Evolutionary conservation across 2,797 vertebrate genomes (phyloP).

Genomic region (Gobio occitaniae): DNA sequence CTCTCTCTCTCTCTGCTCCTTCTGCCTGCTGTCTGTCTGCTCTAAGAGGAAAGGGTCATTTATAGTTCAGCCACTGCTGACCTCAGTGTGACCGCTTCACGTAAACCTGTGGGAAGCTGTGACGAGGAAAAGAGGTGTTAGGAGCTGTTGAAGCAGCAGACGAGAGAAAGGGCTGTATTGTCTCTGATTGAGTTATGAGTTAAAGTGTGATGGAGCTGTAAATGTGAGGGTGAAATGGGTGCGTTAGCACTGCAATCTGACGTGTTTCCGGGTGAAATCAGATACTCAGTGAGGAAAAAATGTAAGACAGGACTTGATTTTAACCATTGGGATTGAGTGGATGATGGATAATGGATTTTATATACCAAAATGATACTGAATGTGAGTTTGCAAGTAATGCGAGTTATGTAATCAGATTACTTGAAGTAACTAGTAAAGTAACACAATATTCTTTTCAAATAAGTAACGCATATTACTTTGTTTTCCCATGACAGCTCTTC

Average conservation of each 20-base stretch:
- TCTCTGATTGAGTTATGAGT: conserved; percentile 88
- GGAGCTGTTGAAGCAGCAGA: conserved; percentile 75
- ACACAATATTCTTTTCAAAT: too few relatives aligned
- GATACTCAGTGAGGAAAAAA: background rate
- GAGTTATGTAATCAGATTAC: background rate
- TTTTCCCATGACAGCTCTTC: too few relatives aligned
- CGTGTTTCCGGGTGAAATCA: conserved; percentile 70
- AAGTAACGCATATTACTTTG: too few relatives aligned
- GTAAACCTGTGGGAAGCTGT: conserved; percentile 84
- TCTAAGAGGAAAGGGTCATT: conserved; percentile 78
- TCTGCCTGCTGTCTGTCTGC: background rate
- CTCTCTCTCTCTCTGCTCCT: conserved; percentile 19
- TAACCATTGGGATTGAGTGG: background rate
- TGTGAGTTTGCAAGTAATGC: background rate
- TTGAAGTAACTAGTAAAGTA: too few relatives aligned
- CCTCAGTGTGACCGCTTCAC: conserved; percentile 69
- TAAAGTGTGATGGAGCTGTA: conserved; percentile 86
- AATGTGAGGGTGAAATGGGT: conserved; percentile 81
- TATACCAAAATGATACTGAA: background rate
- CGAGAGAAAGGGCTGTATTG: conserved; percentile 85
- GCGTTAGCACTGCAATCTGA: conserved; percentile 72
- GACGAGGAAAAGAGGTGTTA: conserved; percentile 78
- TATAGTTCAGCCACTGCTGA: conserved; percentile 87
- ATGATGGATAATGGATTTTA: background rate
- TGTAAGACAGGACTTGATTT: background rate